These are phyloP conservation scores for Fabriciana adippe DNA, from an alignment of 2,888 invertebrate species.

Conservation along the genomic window DNA sequence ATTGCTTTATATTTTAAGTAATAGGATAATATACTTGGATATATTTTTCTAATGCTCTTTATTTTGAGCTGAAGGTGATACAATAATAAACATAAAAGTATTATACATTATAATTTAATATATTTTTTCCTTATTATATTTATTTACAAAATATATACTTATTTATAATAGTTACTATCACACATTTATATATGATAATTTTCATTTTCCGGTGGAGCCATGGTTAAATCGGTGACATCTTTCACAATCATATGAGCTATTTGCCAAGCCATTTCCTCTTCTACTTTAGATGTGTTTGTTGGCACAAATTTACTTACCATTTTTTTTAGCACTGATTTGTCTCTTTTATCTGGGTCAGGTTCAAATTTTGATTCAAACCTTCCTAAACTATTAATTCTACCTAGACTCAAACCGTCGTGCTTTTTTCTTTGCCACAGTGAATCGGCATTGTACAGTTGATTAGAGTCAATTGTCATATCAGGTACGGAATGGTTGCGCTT, in stretches of 20 bases:
- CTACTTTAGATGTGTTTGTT: constrained; percentile 91
- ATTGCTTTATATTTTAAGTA: too few species aligned
- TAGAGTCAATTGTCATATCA: constrained; percentile 91
- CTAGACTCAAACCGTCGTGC: constrained; percentile 89
- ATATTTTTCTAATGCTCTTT: too few species aligned
- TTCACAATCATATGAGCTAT: constrained; percentile 98
- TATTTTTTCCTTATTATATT: constrained; percentile 24
- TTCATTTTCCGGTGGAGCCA: constrained; percentile 81
- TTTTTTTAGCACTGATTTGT: constrained; percentile 71
- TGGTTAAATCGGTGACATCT: constrained; percentile 94
- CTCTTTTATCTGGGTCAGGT: constrained; percentile 85
- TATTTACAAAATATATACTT: constrained; percentile 64
- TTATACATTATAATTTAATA: constrained; percentile 6
- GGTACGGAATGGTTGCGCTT: constrained; percentile 78
- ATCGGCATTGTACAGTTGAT: constrained; percentile 93
- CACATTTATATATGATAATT: constrained; percentile 61
- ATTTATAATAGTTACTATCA: constrained; percentile 46
- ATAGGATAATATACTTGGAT: too few species aligned
- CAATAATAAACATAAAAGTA: background rate
- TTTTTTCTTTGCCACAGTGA: constrained; percentile 92
- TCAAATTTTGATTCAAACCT: constrained; percentile 96
- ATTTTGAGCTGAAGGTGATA: background rate
- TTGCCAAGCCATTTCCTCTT: constrained; percentile 98
- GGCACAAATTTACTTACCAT: constrained; percentile 92
- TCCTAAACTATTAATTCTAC: constrained; percentile 93